Base-by-base conservation (phyloP, 2,113 vertebrate genomes). In the Polypterus senegalus region DNA sequence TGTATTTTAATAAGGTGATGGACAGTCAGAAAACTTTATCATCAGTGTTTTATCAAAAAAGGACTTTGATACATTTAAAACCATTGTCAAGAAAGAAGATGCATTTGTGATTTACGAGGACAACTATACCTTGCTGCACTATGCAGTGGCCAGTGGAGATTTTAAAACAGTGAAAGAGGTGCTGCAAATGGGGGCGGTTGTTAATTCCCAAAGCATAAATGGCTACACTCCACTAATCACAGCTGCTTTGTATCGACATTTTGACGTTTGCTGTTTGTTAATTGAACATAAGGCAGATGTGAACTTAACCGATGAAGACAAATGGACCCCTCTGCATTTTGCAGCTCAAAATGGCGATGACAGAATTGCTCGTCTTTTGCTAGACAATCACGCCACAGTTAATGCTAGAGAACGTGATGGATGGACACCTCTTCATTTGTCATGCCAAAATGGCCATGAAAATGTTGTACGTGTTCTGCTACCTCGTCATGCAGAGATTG, bases 361-460 rank as follows among this genome's bases (percentile, higher is more conserved):
- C 77, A 63, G 75, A 3, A 68, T 72, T 0, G 71, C 69, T 0
- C 74, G 76, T 4, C 70, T 90, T 9, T 77, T 96, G 46, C 71
- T 92, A 76, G 87, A 91, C 58, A 81, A 82, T 27, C 76, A 77
- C 49, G 88, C 85, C 0, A n/a, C 0, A 0, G 70, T 70, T 0
- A 63, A 89, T 11, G 74, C 77, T 46, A 76, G 55, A 49, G 91
- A 95, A 67, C 83, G 69, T 0, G 74, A 84, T 0, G 85, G 83
- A 0, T 92, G 91, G 92, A 90, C 74, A 0, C 81, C 89, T 0
- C 75, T 93, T 55, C 91, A 92, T 71, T 65, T 96, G 74, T 88
- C 91, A 2, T 76, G 83, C 0, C 91, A 95, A 80, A 94, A 92
- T 9, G 87, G 89, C 70, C 87, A 88, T 1, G 90, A 95, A 70